Conservation (phyloP, 2,888 invertebrate genomes). For the Augiades crinisus region DNA sequence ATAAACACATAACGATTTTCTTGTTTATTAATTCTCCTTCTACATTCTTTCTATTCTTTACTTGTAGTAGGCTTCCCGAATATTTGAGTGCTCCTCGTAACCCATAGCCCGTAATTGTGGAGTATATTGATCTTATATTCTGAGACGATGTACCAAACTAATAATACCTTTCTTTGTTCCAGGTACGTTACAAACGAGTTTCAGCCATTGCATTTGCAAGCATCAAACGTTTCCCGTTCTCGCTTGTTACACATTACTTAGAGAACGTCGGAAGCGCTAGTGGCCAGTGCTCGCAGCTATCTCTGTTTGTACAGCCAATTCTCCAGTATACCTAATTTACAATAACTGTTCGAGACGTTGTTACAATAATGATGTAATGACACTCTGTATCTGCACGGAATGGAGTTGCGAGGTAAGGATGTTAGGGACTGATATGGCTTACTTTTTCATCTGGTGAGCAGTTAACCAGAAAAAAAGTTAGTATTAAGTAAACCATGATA, state of each 20-base stretch:
- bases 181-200: conserved; percentile 11
- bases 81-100: too few relatives aligned
- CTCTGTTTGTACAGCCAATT: conserved; percentile 47
- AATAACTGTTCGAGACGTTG: conserved; percentile 22
- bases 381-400: neutral
- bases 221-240: conserved; percentile 49
- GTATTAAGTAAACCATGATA: too few relatives aligned
- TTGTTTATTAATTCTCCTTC: too few relatives aligned
- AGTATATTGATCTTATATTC: too few relatives aligned
- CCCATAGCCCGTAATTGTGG: too few relatives aligned
- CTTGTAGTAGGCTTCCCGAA: too few relatives aligned
- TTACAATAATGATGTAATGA: conserved; percentile 5
- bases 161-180: conserved; percentile 5
- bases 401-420: too few relatives aligned
- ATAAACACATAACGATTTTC: too few relatives aligned
- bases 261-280: conserved; percentile 49
- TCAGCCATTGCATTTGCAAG: conserved; percentile 37
- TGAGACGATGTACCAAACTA: neutral
- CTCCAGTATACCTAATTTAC: conserved; percentile 27
- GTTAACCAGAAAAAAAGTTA: too few relatives aligned
- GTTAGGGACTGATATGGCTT: too few relatives aligned
- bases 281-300: conserved; percentile 50
- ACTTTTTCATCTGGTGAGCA: too few relatives aligned
- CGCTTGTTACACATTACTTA: conserved; percentile 59
- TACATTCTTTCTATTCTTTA: too few relatives aligned